Percentiles rank a stretch among this genome's conserved stretches.
Evolutionary conservation across 2,888 invertebrate genomes (phyloP).

Genomic region (Nephrotoma guestfalica): DNA sequence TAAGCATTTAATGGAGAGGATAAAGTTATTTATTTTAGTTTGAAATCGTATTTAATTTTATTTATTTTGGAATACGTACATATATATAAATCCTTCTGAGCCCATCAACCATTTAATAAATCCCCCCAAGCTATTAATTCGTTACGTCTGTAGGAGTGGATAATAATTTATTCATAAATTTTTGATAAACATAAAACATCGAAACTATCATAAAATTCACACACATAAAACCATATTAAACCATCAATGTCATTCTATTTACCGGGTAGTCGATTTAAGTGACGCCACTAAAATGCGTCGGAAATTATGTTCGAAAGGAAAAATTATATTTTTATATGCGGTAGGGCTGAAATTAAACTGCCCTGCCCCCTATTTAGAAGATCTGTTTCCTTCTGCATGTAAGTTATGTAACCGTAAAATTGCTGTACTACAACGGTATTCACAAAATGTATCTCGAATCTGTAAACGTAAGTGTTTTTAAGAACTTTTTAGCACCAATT

Average conservation of each 20-base stretch:
- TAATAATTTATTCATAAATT: neutral
- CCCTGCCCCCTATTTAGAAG: too few species aligned
- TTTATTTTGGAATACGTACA: neutral
- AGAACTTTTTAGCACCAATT: too few species aligned
- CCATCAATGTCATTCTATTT: neutral
- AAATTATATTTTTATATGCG: too few species aligned
- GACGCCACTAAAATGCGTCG: too few species aligned
- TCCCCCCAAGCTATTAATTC: neutral
- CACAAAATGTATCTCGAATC: too few species aligned
- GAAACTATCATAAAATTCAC: neutral
- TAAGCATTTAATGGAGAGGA: neutral
- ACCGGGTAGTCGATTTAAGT: neutral
- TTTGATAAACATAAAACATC: neutral
- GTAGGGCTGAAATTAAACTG: too few species aligned
- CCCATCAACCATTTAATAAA: neutral
- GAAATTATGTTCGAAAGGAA: too few species aligned
- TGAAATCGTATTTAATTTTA: neutral
- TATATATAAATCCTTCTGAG: neutral
- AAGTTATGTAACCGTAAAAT: too few species aligned
- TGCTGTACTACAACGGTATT: too few species aligned
- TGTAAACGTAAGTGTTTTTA: too few species aligned
- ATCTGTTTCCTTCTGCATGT: too few species aligned
- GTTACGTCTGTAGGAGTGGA: neutral
- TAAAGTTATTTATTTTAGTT: neutral
- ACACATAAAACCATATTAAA: neutral